A percentile compares a stretch with the other conserved stretches of the same genome.
Conservation (phyloP, 2,113 vertebrate genomes). For the Synchiropus splendidus region DNA sequence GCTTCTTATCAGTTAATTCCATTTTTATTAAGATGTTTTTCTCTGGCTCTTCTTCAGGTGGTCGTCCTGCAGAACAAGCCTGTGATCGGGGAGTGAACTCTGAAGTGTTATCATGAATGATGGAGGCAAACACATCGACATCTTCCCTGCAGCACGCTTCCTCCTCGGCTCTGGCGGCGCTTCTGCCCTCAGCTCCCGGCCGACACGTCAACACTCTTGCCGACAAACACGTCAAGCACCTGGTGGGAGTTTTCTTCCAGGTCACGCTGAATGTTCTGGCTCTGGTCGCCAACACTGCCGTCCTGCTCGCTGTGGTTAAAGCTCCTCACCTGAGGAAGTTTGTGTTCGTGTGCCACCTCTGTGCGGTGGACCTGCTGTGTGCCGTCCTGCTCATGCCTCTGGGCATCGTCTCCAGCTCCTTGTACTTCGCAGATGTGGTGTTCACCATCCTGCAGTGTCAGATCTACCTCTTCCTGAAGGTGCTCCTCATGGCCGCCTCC, state of each 20-base stretch:
- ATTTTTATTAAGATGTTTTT: too few species aligned
- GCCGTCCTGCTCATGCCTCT: constrained; percentile 89
- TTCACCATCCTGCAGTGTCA: constrained; percentile 80
- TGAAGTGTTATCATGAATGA: constrained; percentile 42
- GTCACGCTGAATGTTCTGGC: constrained; percentile 76
- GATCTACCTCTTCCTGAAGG: constrained; percentile 79
- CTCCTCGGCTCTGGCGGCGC: constrained; percentile 48
- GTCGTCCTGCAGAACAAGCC: too few species aligned
- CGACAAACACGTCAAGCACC: constrained; percentile 68
- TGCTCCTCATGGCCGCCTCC: constrained; percentile 83
- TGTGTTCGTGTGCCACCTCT: constrained; percentile 85
- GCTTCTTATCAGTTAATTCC: too few species aligned
- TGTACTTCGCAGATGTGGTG: constrained; percentile 74
- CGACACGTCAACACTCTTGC: constrained; percentile 62
- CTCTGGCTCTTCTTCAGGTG: too few species aligned
- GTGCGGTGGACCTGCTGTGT: constrained; percentile 81
- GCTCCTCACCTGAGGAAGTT: constrained; percentile 79
- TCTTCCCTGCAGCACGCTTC: constrained; percentile 27
- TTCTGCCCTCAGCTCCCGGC: constrained; percentile 51
- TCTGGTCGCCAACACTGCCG: constrained; percentile 75
- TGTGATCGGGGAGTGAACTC: constrained; percentile 7
- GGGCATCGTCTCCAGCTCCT: constrained; percentile 79
- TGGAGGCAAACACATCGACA: constrained; percentile 41
- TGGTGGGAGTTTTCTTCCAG: constrained; percentile 76
- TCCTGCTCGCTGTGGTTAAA: constrained; percentile 79